Evolutionary conservation across 2,888 invertebrate genomes (phyloP), one percentile per base, ranked within the genome.

Genomic region (Dexiosoma caninum): DNA sequence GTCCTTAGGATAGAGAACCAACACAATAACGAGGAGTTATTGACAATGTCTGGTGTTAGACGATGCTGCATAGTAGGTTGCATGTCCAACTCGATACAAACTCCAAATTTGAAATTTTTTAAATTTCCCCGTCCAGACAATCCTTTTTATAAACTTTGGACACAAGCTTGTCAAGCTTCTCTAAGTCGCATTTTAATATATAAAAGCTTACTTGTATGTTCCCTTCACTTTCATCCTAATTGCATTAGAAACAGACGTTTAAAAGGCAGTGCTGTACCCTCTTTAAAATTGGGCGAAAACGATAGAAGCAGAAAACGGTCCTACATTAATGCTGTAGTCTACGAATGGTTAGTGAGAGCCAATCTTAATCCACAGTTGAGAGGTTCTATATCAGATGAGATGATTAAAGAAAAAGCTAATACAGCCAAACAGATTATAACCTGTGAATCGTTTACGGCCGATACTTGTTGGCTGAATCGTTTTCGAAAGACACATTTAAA

Each of bases 1-100:
- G 2, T 21, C 16, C 4, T 14, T 44, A 30, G 37, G 64, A n/a
- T 49, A 0, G 30, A 30, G n/a, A 27, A 35, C 8, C 19, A 30
- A 55, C 6, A 27, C 27, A 27, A 27, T 5, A 27, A 27, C 27
- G 6, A 27, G 4, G 3, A 35, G 35, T 19, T 21, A 5, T 37
- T 55, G 57, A 77, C 67, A 64, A 88, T 88, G 87, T 89, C 89
- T 55, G 89, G 89, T 19, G 88, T 89, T 71, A 83, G 89, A 79
- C 87, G 89, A 10, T 89, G 89, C 83, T 89, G 89, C 81, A 89
- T 89, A 82, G 86, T 88, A 55, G 89, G 89, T 42, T 89, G 89
- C 75, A 82, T 86, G 64, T 89, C 89, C 21, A 88, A 89, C 30
- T 89, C 89, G 8, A 82, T 88, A 2, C 88, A 88, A 78, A 85